phyloP scores from a whole-genome alignment of 2,113 vertebrate species.

The Lampris megalopsis region DNA sequence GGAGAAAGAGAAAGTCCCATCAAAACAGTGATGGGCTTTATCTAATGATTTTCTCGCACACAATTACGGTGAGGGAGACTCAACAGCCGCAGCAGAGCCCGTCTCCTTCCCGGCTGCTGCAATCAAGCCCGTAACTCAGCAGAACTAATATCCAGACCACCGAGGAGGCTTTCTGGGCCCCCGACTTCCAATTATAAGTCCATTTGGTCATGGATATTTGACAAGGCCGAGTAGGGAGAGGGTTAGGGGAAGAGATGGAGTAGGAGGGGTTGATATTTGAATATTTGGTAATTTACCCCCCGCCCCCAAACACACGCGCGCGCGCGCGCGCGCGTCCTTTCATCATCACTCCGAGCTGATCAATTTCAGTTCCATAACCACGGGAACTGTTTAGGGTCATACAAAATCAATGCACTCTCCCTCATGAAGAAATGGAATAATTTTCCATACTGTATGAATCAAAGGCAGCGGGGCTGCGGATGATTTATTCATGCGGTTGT shows the following conservation, averaged over 20 bases:
- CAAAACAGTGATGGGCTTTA: constrained; percentile 28
- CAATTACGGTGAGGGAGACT: neutral
- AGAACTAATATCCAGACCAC: constrained; percentile 67
- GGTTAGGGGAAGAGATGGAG: constrained; percentile 9
- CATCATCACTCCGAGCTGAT: constrained; percentile 37
- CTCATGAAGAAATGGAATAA: constrained; percentile 62
- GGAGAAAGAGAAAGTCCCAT: constrained; percentile 17
- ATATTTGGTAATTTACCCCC: constrained; percentile 52
- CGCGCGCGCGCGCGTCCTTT: constrained; percentile 40
- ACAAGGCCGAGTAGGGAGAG: constrained; percentile 30
- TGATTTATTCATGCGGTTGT: constrained; percentile 73
- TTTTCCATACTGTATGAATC: constrained; percentile 65
- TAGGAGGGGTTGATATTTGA: constrained; percentile 50
- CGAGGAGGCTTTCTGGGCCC: constrained; percentile 53
- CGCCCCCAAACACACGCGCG: neutral
- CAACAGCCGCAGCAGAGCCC: neutral
- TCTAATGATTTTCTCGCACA: constrained; percentile 54
- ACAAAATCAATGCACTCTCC: constrained; percentile 57
- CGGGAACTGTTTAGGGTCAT: constrained; percentile 68
- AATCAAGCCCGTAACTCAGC: constrained; percentile 54
- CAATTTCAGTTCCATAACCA: constrained; percentile 63
- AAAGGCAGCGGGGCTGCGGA: constrained; percentile 34
- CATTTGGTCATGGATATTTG: constrained; percentile 71
- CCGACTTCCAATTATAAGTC: constrained; percentile 76
- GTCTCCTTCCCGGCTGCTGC: constrained; percentile 55